Conservation (phyloP, 2,888 invertebrate species). For the Cyclophora punctaria region DNA sequence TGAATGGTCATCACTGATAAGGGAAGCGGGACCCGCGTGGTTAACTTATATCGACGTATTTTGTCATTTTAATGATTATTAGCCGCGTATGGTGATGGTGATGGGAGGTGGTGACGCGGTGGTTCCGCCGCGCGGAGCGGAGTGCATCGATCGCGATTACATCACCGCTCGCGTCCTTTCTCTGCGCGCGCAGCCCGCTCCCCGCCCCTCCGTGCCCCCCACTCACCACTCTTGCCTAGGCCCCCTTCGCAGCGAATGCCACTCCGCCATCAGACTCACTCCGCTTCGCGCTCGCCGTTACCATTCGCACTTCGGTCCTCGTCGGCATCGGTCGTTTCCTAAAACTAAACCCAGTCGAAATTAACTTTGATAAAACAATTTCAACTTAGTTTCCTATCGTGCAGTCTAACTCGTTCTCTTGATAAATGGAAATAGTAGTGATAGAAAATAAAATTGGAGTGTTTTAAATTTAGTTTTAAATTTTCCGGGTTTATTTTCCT, state of each 20-base stretch:
- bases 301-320: slow-evolving; percentile 66
- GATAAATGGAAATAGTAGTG: slow-evolving; percentile 33
- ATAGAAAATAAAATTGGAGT: slow-evolving; percentile 31
- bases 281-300: slow-evolving; percentile 37
- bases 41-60: neutral
- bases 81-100: neutral
- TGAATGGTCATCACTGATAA: neutral
- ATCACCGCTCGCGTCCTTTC: slow-evolving; percentile 71
- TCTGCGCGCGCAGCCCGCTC: slow-evolving; percentile 66
- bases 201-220: slow-evolving; percentile 30
- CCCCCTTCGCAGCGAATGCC: slow-evolving; percentile 42
- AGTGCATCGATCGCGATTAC: slow-evolving; percentile 74
- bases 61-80: no score
- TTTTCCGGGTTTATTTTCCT: neutral
- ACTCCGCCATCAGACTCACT: slow-evolving; percentile 49
- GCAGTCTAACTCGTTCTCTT: slow-evolving; percentile 20
- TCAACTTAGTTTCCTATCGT: slow-evolving; percentile 33
- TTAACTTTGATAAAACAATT: slow-evolving; percentile 30
- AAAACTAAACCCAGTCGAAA: slow-evolving; percentile 23
- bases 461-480: slow-evolving; percentile 22
- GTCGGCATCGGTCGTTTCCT: slow-evolving; percentile 44
- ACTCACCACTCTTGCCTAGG: slow-evolving; percentile 23
- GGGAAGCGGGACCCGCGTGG: neutral
- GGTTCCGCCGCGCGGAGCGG: slow-evolving; percentile 40
- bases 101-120: slow-evolving; percentile 25